Evolutionary conservation across 35 echinoderm and acorn worm genomes (phyloP).

Genomic region (Amphiura filiformis): DNA sequence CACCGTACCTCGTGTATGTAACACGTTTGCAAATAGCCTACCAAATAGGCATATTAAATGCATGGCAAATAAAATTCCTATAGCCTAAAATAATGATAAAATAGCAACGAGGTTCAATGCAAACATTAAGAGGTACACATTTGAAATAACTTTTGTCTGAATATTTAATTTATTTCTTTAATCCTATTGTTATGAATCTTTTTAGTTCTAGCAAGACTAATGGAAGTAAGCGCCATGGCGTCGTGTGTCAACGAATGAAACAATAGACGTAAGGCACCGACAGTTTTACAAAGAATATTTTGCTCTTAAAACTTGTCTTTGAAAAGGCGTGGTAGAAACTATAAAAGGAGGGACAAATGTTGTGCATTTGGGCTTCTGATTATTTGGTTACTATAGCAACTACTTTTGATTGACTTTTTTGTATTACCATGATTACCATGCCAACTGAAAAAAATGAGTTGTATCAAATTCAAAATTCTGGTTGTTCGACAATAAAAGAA

Average conservation of each 20-base stretch:
- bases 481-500: too few relatives aligned
- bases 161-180: neutral
- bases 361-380: neutral
- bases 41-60: neutral
- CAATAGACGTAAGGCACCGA: neutral
- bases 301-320: neutral
- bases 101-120: neutral
- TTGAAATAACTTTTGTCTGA: neutral
- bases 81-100: neutral
- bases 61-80: neutral
- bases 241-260: neutral
- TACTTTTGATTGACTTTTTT: too few relatives aligned
- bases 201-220: neutral
- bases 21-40: neutral
- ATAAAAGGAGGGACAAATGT: neutral
- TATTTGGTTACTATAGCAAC: neutral
- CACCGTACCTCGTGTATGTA: too few relatives aligned
- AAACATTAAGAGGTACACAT: neutral
- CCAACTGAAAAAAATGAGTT: too few relatives aligned
- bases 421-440: too few relatives aligned
- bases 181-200: neutral
- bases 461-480: too few relatives aligned
- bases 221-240: neutral
- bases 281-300: too few relatives aligned
- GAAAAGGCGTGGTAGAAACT: neutral